Evolutionary conservation across 2,113 vertebrate species (phyloP).

Genomic region (Urocynchramus pylzowi): DNA sequence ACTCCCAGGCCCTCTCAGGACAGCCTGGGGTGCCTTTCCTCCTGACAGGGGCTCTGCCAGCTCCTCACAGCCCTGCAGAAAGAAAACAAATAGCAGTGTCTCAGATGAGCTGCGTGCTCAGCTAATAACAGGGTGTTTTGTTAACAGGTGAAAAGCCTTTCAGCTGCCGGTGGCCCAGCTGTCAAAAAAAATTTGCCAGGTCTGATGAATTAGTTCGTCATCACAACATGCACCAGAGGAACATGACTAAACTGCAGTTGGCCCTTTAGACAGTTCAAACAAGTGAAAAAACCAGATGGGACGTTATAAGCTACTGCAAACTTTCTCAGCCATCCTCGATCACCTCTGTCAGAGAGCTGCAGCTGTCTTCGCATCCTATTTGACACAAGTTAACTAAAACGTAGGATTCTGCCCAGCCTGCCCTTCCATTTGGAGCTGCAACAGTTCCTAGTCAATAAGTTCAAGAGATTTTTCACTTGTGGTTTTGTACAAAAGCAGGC

Average conservation of each 20-base stretch:
- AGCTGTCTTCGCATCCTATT: conserved; percentile 6
- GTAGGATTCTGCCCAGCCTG: conserved; percentile 53
- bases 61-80: background rate
- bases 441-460: background rate
- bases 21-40: background rate
- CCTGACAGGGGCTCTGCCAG: background rate
- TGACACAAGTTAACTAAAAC: conserved; percentile 49
- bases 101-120: background rate
- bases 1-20: background rate
- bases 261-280: conserved; percentile 79
- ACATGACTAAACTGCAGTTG: conserved; percentile 94
- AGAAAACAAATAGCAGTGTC: background rate
- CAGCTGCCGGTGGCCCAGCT: conserved; percentile 95
- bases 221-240: conserved; percentile 99
- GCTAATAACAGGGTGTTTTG: conserved; percentile 66
- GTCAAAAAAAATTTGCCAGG: conserved; percentile 98
- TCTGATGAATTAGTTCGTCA: conserved; percentile 98
- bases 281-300: conserved; percentile 48
- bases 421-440: background rate
- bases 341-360: conserved; percentile 52
- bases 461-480: background rate
- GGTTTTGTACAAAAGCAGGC: conserved; percentile 4
- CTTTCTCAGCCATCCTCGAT: conserved; percentile 38
- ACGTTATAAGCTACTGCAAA: conserved; percentile 53
- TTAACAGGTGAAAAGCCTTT: conserved; percentile 98